Evolutionary conservation across 2,113 vertebrate genomes (phyloP), one percentile per base, ranked within the genome.

Genomic region (Boleophthalmus pectinirostris): DNA sequence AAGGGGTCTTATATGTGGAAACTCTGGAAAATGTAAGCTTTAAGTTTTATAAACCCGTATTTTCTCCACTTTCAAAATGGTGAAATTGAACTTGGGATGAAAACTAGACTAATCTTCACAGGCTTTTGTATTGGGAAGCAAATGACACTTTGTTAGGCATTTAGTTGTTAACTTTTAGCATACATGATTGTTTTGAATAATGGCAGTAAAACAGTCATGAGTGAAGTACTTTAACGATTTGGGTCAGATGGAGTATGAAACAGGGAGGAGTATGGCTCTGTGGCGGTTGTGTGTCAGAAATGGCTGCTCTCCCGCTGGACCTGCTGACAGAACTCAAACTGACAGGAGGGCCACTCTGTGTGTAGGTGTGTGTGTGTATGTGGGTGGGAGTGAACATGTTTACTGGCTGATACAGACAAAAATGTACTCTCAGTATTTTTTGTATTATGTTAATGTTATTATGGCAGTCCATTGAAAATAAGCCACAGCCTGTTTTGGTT

Each of bases 281-380:
- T 21, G 73, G 47, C 29, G 66, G 73, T 29, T 43, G 77, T 29
- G 21, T 67, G 69, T 86, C 86, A 86, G 88, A 91, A 88, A 90
- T 88, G 87, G 84, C 82, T 83, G 84, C 79, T 75, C 85, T 88
- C 90, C 87, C 79, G 82, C 74, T 85, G 85, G 85, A 89, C 76
- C 82, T 73, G 75, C 86, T 92, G 90, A 93, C 86, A 78, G 87
- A 84, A 92, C 81, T 66, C 46, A 75, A 85, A 87, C 82, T 87
- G 90, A 93, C 92, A 87, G 82, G 75, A 75, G 38, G 78, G 56
- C 69, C 16, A 29, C 20, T 75, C 5, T 75, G 53, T 71, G 69
- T 74, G 66, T 81, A 81, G 73, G 53, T 21, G 53, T 54, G 53
- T 10, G 53, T 21, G 21, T 23, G 54, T 57, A 21, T 23, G 54